phyloP scores from a whole-genome alignment of 1,140 invertebrate genomes.

The Mercenaria mercenaria region DNA sequence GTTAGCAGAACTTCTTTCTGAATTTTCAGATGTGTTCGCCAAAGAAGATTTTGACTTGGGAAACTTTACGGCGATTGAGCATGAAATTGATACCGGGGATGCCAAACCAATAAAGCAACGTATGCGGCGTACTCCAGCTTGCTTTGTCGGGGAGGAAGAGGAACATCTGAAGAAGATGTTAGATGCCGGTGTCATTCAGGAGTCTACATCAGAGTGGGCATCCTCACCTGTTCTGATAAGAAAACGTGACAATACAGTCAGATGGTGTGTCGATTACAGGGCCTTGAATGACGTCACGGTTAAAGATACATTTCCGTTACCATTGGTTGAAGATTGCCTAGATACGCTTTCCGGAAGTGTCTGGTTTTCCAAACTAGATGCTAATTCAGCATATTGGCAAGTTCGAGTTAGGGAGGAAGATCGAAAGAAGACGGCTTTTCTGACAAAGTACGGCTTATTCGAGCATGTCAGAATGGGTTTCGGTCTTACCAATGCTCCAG shows the following conservation, averaged over 20 bases:
- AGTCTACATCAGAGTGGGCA: constrained; percentile 1
- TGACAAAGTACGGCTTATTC: too few species aligned
- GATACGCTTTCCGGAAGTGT: background rate
- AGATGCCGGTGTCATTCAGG: background rate
- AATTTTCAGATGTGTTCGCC: background rate
- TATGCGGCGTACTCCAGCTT: background rate
- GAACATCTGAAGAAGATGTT: too few species aligned
- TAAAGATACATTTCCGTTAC: background rate
- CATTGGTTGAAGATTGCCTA: background rate
- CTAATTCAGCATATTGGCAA: too few species aligned
- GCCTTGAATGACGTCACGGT: background rate
- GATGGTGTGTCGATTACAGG: too few species aligned
- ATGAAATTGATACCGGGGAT: background rate
- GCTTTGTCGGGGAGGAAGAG: too few species aligned
- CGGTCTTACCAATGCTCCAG: background rate
- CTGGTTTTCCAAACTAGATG: background rate
- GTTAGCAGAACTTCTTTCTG: background rate
- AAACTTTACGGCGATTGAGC: constrained; percentile 4
- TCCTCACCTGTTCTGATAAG: background rate
- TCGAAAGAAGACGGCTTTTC: constrained; percentile 2
- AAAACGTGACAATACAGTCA: background rate
- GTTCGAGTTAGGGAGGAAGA: background rate
- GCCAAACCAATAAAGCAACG: background rate
- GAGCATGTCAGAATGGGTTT: too few species aligned
- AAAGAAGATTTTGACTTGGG: background rate